Evolutionary conservation across 2,888 invertebrate genomes (phyloP).

Genomic region (Sarcophaga subvicina): DNA sequence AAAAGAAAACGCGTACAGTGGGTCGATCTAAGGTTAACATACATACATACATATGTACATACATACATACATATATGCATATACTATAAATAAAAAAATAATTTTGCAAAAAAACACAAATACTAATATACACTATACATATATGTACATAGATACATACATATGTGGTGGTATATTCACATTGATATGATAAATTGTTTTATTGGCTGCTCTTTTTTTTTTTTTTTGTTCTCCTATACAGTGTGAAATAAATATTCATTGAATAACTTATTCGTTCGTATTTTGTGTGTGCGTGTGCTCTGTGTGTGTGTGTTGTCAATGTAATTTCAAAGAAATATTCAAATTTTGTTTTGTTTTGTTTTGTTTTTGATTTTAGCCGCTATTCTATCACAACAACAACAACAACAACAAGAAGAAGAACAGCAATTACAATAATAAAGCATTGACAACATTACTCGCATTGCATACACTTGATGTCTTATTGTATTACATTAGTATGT

Average conservation of each 20-base stretch:
- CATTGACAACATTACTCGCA: constrained; percentile 3
- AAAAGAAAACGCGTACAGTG: too few species aligned
- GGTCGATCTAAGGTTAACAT: constrained; percentile 25
- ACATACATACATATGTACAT: neutral
- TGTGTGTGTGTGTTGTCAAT: too few species aligned
- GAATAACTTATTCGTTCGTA: too few species aligned
- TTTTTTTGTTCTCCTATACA: too few species aligned
- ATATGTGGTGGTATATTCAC: too few species aligned
- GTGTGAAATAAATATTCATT: too few species aligned
- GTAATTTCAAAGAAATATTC: too few species aligned
- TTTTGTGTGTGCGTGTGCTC: too few species aligned
- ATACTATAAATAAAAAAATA: neutral
- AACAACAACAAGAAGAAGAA: neutral
- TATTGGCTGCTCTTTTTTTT: too few species aligned
- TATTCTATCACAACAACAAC: neutral
- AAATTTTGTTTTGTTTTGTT: neutral
- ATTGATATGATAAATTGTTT: too few species aligned
- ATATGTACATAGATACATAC: too few species aligned
- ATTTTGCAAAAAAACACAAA: constrained; percentile 17
- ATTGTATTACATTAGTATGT: constrained; percentile 31
- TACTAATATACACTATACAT: too few species aligned
- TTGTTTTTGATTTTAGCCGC: constrained; percentile 23
- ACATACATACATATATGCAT: neutral
- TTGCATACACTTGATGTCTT: constrained; percentile 41
- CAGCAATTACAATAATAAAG: constrained; percentile 3